Conservation (phyloP, 2,797 vertebrate genomes). For the Dendrocincla tyrannina region DNA sequence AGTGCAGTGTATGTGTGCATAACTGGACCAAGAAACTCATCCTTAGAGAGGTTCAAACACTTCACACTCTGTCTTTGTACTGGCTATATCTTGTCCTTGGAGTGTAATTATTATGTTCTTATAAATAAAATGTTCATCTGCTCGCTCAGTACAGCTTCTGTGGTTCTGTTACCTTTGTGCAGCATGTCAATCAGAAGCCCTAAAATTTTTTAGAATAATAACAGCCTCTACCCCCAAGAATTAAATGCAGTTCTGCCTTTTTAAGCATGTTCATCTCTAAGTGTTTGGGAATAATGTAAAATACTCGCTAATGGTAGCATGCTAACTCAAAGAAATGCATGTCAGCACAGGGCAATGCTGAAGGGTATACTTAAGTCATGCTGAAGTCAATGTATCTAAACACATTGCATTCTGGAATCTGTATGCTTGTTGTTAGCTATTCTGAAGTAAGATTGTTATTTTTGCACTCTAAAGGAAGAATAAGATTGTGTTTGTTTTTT, state of each 20-base stretch:
- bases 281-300: not conserved
- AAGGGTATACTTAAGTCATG: not conserved
- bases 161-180: not conserved
- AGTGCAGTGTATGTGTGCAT: not conserved
- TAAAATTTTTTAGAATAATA: not conserved
- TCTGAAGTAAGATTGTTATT: not conserved
- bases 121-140: not conserved
- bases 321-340: not conserved
- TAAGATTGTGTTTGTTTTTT: not conserved
- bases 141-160: not conserved
- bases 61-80: not conserved
- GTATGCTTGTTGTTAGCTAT: not conserved
- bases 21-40: not conserved
- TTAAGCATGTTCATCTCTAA: not conserved
- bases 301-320: not conserved
- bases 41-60: not conserved
- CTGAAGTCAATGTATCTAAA: not conserved
- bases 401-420: not conserved
- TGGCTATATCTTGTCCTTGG: not conserved
- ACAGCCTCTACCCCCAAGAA: not conserved
- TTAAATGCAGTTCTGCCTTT: not conserved
- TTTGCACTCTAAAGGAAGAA: not conserved
- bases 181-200: not conserved
- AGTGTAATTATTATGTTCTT: not conserved
- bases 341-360: not conserved